Evolutionary conservation across 2,888 invertebrate genomes (phyloP).

Genomic region (Lepas anatifera): DNA sequence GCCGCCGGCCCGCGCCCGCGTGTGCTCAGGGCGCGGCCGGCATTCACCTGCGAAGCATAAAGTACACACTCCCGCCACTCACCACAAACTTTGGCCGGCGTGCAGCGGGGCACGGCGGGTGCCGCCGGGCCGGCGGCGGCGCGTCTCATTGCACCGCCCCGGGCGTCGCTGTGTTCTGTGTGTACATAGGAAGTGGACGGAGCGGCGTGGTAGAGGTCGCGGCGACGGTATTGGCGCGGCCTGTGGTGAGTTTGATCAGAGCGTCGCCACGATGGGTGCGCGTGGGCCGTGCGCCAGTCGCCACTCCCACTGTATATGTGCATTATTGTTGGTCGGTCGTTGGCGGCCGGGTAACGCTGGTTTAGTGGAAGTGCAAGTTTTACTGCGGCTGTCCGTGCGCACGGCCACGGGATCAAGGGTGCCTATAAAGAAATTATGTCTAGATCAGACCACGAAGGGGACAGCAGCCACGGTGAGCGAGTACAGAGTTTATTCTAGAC

Average conservation of each 20-base stretch:
- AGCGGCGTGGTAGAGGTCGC: no score
- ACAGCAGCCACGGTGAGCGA: no score
- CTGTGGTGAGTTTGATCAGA: no score
- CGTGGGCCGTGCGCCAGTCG: no score
- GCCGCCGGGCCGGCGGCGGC: background rate
- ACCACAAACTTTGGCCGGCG: no score
- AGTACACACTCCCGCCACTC: no score
- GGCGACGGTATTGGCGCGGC: no score
- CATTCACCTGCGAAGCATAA: no score
- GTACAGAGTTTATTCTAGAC: background rate
- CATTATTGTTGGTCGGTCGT: background rate
- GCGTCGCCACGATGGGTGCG: no score
- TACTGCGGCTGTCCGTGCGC: background rate
- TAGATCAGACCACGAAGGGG: background rate
- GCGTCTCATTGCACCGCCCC: background rate
- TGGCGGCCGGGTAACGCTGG: no score
- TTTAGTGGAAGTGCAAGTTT: no score
- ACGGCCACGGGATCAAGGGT: slow-evolving; percentile 5
- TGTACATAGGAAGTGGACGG: background rate
- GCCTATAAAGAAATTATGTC: slow-evolving; percentile 9
- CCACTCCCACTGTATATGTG: background rate
- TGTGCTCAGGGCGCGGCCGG: no score
- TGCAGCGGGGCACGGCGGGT: background rate
- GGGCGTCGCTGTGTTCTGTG: background rate
- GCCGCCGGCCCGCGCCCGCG: background rate